phyloP scores from a whole-genome alignment of 2,888 invertebrate genomes.

The Thereva unica region DNA sequence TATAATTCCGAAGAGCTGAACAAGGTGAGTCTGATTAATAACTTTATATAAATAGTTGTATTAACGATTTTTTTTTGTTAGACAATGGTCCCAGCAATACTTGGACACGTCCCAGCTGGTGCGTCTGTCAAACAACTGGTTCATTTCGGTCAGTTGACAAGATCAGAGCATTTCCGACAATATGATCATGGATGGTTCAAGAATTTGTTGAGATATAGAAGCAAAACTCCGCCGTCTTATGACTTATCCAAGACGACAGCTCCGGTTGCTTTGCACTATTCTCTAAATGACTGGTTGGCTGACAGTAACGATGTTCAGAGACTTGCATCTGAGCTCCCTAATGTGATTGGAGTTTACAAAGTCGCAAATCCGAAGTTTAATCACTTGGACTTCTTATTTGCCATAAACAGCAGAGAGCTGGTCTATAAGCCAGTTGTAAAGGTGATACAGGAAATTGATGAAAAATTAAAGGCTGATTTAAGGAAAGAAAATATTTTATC shows the following conservation, averaged over 20 bases:
- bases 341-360: slow-evolving; percentile 55
- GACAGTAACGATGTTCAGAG: slow-evolving; percentile 57
- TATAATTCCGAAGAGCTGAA: slow-evolving; percentile 64
- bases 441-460: slow-evolving; percentile 52
- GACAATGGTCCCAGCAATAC: slow-evolving; percentile 63
- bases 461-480: too few relatives aligned
- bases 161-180: slow-evolving; percentile 50
- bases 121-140: slow-evolving; percentile 59
- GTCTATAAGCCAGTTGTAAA: slow-evolving; percentile 60
- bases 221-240: slow-evolving; percentile 57
- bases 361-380: slow-evolving; percentile 59
- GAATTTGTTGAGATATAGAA: slow-evolving; percentile 59
- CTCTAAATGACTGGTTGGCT: slow-evolving; percentile 62
- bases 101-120: slow-evolving; percentile 64
- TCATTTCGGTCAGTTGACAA: slow-evolving; percentile 60
- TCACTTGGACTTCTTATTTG: slow-evolving; percentile 66
- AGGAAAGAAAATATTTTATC: too few relatives aligned
- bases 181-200: slow-evolving; percentile 59
- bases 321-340: slow-evolving; percentile 55
- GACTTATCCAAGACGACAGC: slow-evolving; percentile 54
- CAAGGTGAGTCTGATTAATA: slow-evolving; percentile 54
- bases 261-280: slow-evolving; percentile 59
- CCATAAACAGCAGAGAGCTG: slow-evolving; percentile 57
- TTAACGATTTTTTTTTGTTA: slow-evolving; percentile 42
- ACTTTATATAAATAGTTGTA: not conserved